phyloP scores from a whole-genome alignment of 2,113 vertebrate genomes.

The Elephas maximus region DNA sequence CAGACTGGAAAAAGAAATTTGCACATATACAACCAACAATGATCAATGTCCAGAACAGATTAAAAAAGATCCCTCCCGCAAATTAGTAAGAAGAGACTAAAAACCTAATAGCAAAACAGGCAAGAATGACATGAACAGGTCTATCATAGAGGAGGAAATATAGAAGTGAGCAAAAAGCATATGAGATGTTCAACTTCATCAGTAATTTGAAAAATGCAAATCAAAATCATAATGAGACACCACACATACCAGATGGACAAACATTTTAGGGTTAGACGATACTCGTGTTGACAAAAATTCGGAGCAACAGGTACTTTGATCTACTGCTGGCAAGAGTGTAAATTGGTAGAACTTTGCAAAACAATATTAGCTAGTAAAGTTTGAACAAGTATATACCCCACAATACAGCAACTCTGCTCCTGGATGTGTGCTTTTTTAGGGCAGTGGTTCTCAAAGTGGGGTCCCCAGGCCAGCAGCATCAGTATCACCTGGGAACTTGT shows the following conservation, averaged over 20 bases:
- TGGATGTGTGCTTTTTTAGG: neutral
- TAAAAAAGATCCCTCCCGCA: neutral
- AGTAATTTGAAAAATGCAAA: slow-evolving; percentile 19
- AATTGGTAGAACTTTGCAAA: neutral
- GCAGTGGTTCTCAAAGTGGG: too few species aligned
- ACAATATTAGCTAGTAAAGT: neutral
- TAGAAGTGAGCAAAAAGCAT: neutral
- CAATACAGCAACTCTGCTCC: neutral
- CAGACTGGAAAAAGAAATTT: neutral
- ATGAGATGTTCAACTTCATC: neutral
- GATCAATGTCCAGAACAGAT: neutral
- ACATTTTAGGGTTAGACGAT: neutral
- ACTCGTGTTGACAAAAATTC: neutral
- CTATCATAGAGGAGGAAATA: neutral
- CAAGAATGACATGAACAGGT: neutral
- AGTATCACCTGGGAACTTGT: too few species aligned
- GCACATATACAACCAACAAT: neutral
- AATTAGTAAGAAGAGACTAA: neutral
- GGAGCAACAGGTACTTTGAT: neutral
- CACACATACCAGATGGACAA: neutral
- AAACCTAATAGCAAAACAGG: neutral
- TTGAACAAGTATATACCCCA: neutral
- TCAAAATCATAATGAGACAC: neutral
- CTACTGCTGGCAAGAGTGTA: neutral
- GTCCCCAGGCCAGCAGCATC: too few species aligned